phyloP scores from a whole-genome alignment of 2,113 vertebrate species.

The Pavo muticus region DNA sequence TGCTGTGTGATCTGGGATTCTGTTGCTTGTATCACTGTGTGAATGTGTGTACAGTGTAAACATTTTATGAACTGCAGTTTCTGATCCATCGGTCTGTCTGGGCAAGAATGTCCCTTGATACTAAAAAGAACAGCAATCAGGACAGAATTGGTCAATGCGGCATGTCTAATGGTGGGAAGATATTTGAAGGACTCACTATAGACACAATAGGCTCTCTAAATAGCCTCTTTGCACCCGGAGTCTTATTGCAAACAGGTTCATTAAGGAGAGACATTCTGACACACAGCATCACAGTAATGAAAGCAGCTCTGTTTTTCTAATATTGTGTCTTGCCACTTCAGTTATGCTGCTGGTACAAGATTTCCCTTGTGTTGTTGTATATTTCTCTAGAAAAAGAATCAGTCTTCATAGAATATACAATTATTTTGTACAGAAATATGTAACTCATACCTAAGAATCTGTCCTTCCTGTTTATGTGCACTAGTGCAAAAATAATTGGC shows the following conservation, averaged over 20 bases:
- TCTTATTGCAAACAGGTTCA: slow-evolving; percentile 90
- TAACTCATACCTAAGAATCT: slow-evolving; percentile 84
- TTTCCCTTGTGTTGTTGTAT: slow-evolving; percentile 89
- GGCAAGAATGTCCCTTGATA: slow-evolving; percentile 84
- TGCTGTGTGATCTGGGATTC: slow-evolving; percentile 78
- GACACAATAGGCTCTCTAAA: slow-evolving; percentile 89
- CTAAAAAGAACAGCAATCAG: slow-evolving; percentile 87
- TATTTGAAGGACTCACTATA: slow-evolving; percentile 87
- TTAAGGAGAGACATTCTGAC: slow-evolving; percentile 89
- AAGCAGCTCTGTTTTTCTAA: slow-evolving; percentile 87
- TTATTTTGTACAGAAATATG: slow-evolving; percentile 87
- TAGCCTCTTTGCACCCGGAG: slow-evolving; percentile 88
- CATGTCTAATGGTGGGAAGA: slow-evolving; percentile 90
- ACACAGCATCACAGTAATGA: slow-evolving; percentile 89
- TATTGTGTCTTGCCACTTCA: slow-evolving; percentile 89
- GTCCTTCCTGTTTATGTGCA: slow-evolving; percentile 80
- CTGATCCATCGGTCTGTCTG: slow-evolving; percentile 88
- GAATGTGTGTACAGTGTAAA: slow-evolving; percentile 83
- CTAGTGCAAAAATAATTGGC: slow-evolving; percentile 85
- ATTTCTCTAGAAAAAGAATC: slow-evolving; percentile 86
- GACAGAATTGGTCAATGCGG: slow-evolving; percentile 89
- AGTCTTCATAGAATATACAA: slow-evolving; percentile 89
- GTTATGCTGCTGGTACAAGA: slow-evolving; percentile 85
- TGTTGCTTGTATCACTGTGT: slow-evolving; percentile 72
- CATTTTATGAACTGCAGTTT: slow-evolving; percentile 89